Evolutionary conservation across 2,113 vertebrate genomes (phyloP).

Genomic region (Ochotona curzoniae): DNA sequence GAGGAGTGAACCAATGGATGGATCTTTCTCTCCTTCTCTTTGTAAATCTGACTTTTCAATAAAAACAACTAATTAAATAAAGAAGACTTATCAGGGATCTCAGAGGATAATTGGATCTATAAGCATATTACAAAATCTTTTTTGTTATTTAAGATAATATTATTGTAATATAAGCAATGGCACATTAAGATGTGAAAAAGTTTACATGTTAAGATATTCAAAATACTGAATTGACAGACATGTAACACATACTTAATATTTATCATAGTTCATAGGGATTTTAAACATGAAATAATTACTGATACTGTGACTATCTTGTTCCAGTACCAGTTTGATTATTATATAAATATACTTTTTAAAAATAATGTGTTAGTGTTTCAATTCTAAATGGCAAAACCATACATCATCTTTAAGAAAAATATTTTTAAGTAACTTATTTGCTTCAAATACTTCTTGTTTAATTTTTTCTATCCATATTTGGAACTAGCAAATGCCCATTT

Average conservation of each 20-base stretch:
- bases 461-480: conserved; percentile 21
- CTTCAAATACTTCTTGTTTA: conserved; percentile 30
- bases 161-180: not conserved
- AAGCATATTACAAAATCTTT: not conserved
- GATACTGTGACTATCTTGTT: not conserved
- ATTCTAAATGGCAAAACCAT: conserved; percentile 22
- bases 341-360: not conserved
- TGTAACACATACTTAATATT: not conserved
- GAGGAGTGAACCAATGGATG: too few relatives aligned
- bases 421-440: conserved; percentile 44
- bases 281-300: not conserved
- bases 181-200: not conserved
- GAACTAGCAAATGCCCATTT: conserved; percentile 46
- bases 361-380: conserved; percentile 8
- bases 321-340: not conserved
- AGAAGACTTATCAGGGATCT: too few relatives aligned
- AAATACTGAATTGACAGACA: not conserved
- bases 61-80: too few relatives aligned
- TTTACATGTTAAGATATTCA: not conserved
- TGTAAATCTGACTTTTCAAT: too few relatives aligned
- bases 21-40: too few relatives aligned
- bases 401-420: conserved; percentile 30
- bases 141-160: not conserved
- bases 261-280: not conserved
- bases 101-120: not conserved